A percentile compares a stretch with the other conserved stretches of the same genome.
Conservation (phyloP, 2,113 vertebrate genomes). For the Martes martes region DNA sequence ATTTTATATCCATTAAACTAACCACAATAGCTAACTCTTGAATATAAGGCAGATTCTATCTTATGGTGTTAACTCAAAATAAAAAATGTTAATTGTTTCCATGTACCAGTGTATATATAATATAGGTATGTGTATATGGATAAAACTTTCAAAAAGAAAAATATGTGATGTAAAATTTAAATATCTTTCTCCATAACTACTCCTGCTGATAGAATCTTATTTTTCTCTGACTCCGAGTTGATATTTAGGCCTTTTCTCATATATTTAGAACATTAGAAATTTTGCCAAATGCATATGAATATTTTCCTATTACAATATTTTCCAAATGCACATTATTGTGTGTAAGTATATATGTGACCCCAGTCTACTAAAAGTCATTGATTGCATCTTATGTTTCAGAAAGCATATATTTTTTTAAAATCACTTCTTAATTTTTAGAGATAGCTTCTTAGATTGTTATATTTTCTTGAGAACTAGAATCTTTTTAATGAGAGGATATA, state of each 20-base stretch:
- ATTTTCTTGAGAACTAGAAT: not conserved
- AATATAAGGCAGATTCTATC: not conserved
- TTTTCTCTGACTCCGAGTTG: not conserved
- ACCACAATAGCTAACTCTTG: not conserved
- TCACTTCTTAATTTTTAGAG: not conserved
- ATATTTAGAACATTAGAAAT: not conserved
- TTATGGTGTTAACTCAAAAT: not conserved
- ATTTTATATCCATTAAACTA: not conserved
- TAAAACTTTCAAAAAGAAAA: conserved; percentile 7
- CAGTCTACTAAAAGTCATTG: not conserved
- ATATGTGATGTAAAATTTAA: not conserved
- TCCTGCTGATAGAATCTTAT: not conserved
- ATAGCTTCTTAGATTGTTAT: not conserved
- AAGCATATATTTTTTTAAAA: not conserved
- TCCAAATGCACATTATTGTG: not conserved
- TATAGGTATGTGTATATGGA: not conserved
- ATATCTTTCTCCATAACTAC: not conserved
- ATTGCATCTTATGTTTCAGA: not conserved
- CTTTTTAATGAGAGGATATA: not conserved
- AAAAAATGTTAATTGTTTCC: not conserved
- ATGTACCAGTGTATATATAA: not conserved
- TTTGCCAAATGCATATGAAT: not conserved
- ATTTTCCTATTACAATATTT: not conserved
- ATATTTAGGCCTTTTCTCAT: not conserved
- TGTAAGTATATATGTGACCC: not conserved